Percentiles rank a stretch among this genome's conserved stretches.
phyloP scores from a whole-genome alignment of 2,797 vertebrate genomes.

The Arctocebus calabarensis region DNA sequence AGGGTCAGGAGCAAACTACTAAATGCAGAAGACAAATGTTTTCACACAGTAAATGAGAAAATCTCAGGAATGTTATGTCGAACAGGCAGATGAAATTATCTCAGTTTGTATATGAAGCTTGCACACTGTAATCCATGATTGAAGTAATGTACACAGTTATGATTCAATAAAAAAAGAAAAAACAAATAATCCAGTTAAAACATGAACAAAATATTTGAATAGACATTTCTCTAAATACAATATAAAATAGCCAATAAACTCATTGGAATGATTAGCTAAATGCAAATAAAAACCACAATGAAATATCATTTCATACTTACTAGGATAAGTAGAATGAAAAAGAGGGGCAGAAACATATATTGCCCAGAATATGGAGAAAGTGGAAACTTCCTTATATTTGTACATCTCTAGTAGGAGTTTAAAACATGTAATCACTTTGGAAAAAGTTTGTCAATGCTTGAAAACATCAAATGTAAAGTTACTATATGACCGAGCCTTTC shows the following conservation, averaged over 20 bases:
- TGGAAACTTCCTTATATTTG: not conserved
- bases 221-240: not conserved
- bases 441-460: not conserved
- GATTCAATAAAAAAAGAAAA: too few relatives aligned
- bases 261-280: not conserved
- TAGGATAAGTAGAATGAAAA: not conserved
- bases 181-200: constrained; percentile 16
- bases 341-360: not conserved
- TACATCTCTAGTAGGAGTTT: not conserved
- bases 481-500: not conserved
- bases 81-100: too few relatives aligned
- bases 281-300: not conserved
- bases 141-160: too few relatives aligned
- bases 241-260: not conserved
- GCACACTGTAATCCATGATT: too few relatives aligned
- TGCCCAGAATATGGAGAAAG: not conserved
- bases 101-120: too few relatives aligned
- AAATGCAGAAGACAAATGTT: too few relatives aligned
- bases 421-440: not conserved
- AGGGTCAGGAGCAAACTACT: too few relatives aligned
- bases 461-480: not conserved
- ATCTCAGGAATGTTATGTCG: too few relatives aligned
- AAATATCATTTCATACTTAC: not conserved
- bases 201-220: not conserved
- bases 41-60: too few relatives aligned